Percentiles rank a stretch among this genome's conserved stretches.
Conservation (phyloP, 2,888 invertebrate genomes). For the Phortica okadai region DNA sequence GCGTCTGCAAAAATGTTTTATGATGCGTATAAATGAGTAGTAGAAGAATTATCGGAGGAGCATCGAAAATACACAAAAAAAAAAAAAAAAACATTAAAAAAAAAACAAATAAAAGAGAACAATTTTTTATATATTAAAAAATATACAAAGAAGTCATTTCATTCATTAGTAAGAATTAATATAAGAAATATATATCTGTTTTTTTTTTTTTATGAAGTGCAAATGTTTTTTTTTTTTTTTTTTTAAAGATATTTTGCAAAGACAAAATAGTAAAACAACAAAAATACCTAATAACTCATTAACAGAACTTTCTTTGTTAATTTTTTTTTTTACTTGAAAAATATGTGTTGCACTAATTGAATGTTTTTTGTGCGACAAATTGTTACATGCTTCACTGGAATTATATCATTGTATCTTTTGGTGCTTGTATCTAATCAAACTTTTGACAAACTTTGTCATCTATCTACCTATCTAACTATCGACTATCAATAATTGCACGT, state of each 20-base stretch:
- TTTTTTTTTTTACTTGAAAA: background rate
- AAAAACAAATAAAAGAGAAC: conserved; percentile 36
- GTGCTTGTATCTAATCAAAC: background rate
- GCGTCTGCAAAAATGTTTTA: conserved; percentile 9
- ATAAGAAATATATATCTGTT: background rate
- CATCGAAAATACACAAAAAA: conserved; percentile 36
- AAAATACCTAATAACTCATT: background rate
- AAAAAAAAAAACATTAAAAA: conserved; percentile 42
- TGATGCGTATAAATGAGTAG: conserved; percentile 39
- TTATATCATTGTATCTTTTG: background rate
- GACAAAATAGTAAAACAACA: too few relatives aligned
- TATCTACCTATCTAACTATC: too few relatives aligned
- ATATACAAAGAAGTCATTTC: background rate
- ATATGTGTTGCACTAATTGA: conserved; percentile 14
- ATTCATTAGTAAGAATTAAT: background rate
- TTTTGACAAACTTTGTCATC: too few relatives aligned
- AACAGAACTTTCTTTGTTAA: background rate
- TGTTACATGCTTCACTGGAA: background rate
- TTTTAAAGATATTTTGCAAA: background rate
- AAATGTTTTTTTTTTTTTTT: background rate
- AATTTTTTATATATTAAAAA: conserved; percentile 15
- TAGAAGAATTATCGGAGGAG: conserved; percentile 16
- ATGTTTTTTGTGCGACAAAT: background rate
- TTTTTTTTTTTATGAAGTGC: background rate
- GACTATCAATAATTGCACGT: too few relatives aligned